Evolutionary conservation across 2,888 invertebrate species (phyloP).

Genomic region (Pediacus dermestoides): DNA sequence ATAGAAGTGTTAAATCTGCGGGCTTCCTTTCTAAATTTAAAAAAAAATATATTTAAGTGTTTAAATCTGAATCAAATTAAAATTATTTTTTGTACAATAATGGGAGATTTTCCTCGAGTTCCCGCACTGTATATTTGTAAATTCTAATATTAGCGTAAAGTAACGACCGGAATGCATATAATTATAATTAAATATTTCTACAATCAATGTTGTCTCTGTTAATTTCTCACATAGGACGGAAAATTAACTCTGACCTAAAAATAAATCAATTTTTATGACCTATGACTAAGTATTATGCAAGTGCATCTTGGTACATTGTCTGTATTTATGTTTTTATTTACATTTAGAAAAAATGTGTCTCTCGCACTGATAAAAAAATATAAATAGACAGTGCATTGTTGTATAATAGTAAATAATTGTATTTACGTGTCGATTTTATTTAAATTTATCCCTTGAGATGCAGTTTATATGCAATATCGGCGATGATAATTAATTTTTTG

Average conservation of each 20-base stretch:
- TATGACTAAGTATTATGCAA: conserved; percentile 20
- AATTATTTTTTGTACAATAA: no score
- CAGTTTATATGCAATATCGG: conserved; percentile 13
- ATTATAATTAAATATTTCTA: conserved; percentile 20
- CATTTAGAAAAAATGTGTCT: conserved; percentile 4
- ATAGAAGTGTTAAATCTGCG: no score
- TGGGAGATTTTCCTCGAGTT: no score
- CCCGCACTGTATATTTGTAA: no score
- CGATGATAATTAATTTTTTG: conserved; percentile 5
- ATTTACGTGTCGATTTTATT: no score
- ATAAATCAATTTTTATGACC: conserved; percentile 23
- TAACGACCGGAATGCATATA: conserved; percentile 26
- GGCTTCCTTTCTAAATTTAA: no score
- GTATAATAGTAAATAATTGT: conserved; percentile 4
- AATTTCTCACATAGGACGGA: conserved; percentile 14
- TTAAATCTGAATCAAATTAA: no score
- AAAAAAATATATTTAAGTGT: no score
- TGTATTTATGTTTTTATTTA: conserved; percentile 6
- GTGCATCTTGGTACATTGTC: conserved; percentile 4
- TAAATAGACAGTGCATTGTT: no score
- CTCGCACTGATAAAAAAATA: conserved; percentile 6
- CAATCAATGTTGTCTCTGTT: conserved; percentile 17
- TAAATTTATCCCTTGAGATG: conserved; percentile 17
- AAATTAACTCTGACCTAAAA: conserved; percentile 18
- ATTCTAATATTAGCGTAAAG: no score